These are phyloP conservation scores for Leuciscus idus DNA, from an alignment of 2,113 vertebrate genomes.

Conservation along the genomic window DNA sequence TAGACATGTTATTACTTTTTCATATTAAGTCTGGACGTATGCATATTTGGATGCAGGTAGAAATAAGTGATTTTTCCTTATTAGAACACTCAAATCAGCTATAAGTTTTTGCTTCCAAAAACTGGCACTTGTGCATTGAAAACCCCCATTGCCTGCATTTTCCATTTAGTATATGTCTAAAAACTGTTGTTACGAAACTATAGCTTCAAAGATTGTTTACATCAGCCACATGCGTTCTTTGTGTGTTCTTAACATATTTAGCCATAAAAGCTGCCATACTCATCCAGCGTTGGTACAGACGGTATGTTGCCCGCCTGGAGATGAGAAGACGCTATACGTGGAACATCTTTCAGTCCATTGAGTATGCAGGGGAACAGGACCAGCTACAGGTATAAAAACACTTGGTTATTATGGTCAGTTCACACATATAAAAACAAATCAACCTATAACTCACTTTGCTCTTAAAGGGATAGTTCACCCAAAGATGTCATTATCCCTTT, in stretches of 20 bases:
- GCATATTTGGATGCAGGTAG: neutral
- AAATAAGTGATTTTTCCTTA: too few relatives aligned
- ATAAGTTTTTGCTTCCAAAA: too few relatives aligned
- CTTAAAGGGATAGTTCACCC: neutral
- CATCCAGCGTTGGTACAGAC: constrained; percentile 96
- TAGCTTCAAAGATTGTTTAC: neutral
- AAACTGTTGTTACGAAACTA: neutral
- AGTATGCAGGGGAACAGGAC: constrained; percentile 93
- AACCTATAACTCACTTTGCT: neutral
- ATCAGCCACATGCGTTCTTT: neutral
- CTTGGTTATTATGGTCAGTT: too few relatives aligned
- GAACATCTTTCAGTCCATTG: constrained; percentile 92
- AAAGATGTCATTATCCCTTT: neutral
- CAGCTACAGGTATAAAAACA: constrained; percentile 85
- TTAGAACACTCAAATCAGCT: too few relatives aligned
- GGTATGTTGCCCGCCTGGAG: constrained; percentile 84
- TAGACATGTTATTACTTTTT: neutral
- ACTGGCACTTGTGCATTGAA: neutral
- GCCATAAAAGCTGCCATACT: constrained; percentile 86
- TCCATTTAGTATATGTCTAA: neutral
- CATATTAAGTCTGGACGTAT: neutral
- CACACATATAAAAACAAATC: neutral
- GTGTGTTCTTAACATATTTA: constrained; percentile 54
- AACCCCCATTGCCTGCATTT: neutral
- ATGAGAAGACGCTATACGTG: constrained; percentile 87